phyloP scores from a whole-genome alignment of 2,113 vertebrate genomes.

The Lophius piscatorius region DNA sequence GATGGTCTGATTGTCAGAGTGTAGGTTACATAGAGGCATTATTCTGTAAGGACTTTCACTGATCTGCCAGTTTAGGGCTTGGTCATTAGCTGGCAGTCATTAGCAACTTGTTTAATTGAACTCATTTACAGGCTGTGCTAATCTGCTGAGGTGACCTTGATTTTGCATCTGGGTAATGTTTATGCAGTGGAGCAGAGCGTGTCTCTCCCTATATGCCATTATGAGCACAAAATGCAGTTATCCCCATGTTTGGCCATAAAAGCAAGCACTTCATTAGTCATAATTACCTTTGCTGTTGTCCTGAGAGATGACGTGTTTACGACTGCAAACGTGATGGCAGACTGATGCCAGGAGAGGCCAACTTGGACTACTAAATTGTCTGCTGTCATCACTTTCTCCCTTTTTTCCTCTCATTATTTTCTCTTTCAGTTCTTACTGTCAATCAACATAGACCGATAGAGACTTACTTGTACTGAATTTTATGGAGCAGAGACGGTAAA shows the following conservation, averaged over 20 bases:
- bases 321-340: constrained; percentile 17
- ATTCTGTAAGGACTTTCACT: constrained; percentile 21
- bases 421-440: constrained; percentile 35
- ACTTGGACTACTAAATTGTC: constrained; percentile 31
- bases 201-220: constrained; percentile 56
- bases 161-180: constrained; percentile 67
- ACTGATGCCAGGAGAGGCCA: constrained; percentile 35
- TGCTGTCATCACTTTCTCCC: constrained; percentile 30
- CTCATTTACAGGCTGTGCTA: constrained; percentile 73
- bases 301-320: constrained; percentile 49
- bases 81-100: constrained; percentile 72
- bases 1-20: constrained; percentile 10
- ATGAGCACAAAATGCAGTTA: constrained; percentile 60
- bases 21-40: constrained; percentile 34
- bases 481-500: too few relatives aligned
- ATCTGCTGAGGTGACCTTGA: constrained; percentile 78
- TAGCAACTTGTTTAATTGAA: constrained; percentile 78
- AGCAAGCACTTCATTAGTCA: constrained; percentile 69
- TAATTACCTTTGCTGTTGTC: constrained; percentile 71
- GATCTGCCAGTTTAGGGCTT: constrained; percentile 47
- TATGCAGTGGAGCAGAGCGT: constrained; percentile 64
- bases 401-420: constrained; percentile 13
- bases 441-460: constrained; percentile 31
- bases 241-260: constrained; percentile 71
- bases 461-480: too few relatives aligned